Evolutionary conservation across 1,140 invertebrate species (phyloP).

Genomic region (Melipona quadrifasciata): DNA sequence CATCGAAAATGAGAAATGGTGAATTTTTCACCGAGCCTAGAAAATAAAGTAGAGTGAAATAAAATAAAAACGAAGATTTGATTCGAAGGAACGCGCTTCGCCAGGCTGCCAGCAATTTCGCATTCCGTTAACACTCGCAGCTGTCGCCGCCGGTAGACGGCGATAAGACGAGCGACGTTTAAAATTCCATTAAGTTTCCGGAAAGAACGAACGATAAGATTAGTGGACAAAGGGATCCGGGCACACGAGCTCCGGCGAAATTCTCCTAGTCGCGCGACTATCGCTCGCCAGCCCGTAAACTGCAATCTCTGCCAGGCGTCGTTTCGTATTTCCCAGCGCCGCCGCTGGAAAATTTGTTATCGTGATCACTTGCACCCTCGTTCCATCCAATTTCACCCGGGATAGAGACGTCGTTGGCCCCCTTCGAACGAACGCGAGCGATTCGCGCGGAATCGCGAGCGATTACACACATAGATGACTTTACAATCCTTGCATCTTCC

Average conservation of each 20-base stretch:
- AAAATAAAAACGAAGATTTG: not conserved
- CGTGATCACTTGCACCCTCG: slow-evolving; percentile 41
- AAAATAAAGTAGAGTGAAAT: no score
- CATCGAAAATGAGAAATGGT: no score
- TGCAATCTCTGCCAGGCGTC: slow-evolving; percentile 38
- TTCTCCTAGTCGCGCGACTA: slow-evolving; percentile 1
- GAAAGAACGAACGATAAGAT: slow-evolving; percentile 19
- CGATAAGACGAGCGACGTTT: slow-evolving; percentile 14
- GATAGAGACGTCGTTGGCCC: not conserved
- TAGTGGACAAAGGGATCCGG: not conserved
- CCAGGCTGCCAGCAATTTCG: not conserved
- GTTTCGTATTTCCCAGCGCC: slow-evolving; percentile 40
- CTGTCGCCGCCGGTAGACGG: not conserved
- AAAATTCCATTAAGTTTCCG: slow-evolving; percentile 31
- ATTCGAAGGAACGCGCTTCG: not conserved
- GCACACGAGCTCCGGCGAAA: not conserved
- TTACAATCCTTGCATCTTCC: not conserved
- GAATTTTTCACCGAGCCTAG: no score
- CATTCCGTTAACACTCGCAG: not conserved
- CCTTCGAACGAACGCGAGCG: not conserved
- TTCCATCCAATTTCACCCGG: slow-evolving; percentile 42
- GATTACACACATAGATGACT: not conserved
- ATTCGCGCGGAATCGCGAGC: not conserved
- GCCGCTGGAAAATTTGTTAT: slow-evolving; percentile 45
- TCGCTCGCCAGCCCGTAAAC: slow-evolving; percentile 41